A percentile compares a stretch with the other conserved stretches of the same genome.
phyloP scores from a whole-genome alignment of 1,140 invertebrate genomes.

The Lordiphosa stackelbergi region DNA sequence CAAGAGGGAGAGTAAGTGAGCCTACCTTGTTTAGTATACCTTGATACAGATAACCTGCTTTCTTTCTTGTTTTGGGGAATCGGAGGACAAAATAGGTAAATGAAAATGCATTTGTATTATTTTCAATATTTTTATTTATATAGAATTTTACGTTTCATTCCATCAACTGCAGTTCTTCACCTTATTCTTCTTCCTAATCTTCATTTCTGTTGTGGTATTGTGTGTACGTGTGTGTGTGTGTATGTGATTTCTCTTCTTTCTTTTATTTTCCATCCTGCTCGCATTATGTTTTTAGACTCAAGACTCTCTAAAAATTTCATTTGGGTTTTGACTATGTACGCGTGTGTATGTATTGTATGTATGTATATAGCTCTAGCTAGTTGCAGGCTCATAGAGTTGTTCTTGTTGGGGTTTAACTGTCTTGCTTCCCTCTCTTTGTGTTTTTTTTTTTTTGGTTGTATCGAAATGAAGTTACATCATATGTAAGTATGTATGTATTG shows the following conservation, averaged over 20 bases:
- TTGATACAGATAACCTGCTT: too few relatives aligned
- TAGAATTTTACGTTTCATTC: slow-evolving; percentile 53
- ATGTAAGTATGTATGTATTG: slow-evolving; percentile 4
- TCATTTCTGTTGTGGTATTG: slow-evolving; percentile 16
- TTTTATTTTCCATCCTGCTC: slow-evolving; percentile 80
- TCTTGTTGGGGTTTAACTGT: slow-evolving; percentile 17
- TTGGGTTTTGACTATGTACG: slow-evolving; percentile 44
- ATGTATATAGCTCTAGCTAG: slow-evolving; percentile 3
- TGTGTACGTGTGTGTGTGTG: slow-evolving; percentile 69
- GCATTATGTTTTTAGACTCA: slow-evolving; percentile 19
- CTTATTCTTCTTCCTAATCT: slow-evolving; percentile 32
- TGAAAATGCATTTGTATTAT: slow-evolving; percentile 27
- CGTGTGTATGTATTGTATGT: slow-evolving; percentile 53
- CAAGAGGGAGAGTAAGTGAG: too few relatives aligned
- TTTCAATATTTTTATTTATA: slow-evolving; percentile 74
- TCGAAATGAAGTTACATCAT: too few relatives aligned
- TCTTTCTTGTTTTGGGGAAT: too few relatives aligned
- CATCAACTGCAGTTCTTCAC: slow-evolving; percentile 28
- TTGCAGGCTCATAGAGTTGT: slow-evolving; percentile 3
- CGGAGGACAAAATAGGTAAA: too few relatives aligned
- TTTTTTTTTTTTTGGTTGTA: slow-evolving; percentile 1
- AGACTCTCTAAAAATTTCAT: slow-evolving; percentile 27
- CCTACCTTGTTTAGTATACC: too few relatives aligned
- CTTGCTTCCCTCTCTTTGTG: slow-evolving; percentile 35
- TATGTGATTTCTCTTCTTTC: slow-evolving; percentile 17